Conservation (phyloP, 2,113 vertebrate genomes). For the Emydocephalus ijimae region DNA sequence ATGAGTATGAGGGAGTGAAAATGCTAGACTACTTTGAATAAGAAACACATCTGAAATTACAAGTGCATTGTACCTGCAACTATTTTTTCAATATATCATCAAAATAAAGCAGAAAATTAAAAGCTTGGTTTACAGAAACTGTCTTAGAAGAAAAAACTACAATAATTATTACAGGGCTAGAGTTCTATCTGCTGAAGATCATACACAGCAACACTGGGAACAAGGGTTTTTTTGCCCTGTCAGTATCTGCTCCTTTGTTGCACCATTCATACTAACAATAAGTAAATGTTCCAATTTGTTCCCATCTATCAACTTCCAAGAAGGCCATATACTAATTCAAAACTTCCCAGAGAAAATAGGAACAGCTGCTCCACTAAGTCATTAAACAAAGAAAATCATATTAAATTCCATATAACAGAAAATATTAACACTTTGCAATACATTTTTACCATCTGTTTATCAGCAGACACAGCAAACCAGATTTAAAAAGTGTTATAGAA, state of each 20-base stretch:
- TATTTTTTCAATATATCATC: not conserved
- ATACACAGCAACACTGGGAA: not conserved
- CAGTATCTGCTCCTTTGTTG: not conserved
- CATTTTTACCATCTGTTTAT: constrained; percentile 44
- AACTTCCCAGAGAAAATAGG: not conserved
- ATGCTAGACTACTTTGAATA: not conserved
- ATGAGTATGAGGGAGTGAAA: not conserved
- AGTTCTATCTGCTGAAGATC: not conserved
- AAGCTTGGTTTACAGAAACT: not conserved
- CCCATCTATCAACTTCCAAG: not conserved
- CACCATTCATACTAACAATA: not conserved
- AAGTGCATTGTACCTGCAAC: not conserved
- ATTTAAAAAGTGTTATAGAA: constrained; percentile 30
- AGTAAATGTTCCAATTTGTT: not conserved
- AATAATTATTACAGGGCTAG: not conserved
- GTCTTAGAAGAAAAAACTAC: not conserved
- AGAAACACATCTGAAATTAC: not conserved
- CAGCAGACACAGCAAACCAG: constrained; percentile 42
- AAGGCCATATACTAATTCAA: not conserved
- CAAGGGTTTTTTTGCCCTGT: not conserved
- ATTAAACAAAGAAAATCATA: constrained; percentile 31
- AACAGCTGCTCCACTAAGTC: not conserved
- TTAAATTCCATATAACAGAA: constrained; percentile 29
- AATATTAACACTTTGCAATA: constrained; percentile 39
- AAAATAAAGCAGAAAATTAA: not conserved